Evolutionary conservation across 2,797 vertebrate species (phyloP), one percentile per base, ranked within the genome.

Genomic region (Protosalanx chinensis): DNA sequence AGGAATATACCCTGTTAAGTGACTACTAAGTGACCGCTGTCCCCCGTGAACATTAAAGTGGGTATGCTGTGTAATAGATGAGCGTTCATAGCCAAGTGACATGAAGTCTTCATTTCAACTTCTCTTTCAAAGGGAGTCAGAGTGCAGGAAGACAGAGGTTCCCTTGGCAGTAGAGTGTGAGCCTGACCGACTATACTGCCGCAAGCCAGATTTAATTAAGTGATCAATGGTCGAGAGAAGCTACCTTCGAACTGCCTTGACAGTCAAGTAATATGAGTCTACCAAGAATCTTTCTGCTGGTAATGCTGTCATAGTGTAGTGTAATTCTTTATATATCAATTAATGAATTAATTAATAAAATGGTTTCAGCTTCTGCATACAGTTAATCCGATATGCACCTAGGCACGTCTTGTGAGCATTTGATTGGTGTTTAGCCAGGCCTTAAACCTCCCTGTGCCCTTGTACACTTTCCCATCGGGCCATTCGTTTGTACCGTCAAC

Each of bases 21-120:
- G 20, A 29, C 10, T 29, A 41, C 27, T 16, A 41, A 27, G 37
- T 29, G 49, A 27, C 70, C 29, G 41, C 41, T 46, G 41, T 16
- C 6, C 6, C 6, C 27, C 57, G 7, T 37, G 49, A n/a, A 23
- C 6, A 2, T 33, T 37, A 30, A 5, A 56, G 49, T 18, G 18
- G 18, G 53, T 37, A n/a, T 12, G 64, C 7, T 4, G 23, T 59
- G 59, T 57, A 59, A 30, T 23, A 71, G 18, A 7, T 29, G 30
- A 64, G 20, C 32, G 76, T 85, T 88, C 81, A 89, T 88, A 87
- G 81, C 79, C 7, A 58, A 80, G 77, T 70, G 73, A 87, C 78
- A 67, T 33, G 16, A 67, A 66, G 83, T 67, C 76, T 80, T 84
- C 82, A 85, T 88, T 86, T 89, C 75, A 89, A 89, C 84, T 86